These are phyloP conservation scores for Formica selysi DNA, from an alignment of 1,140 invertebrate species.

Conservation along the genomic window DNA sequence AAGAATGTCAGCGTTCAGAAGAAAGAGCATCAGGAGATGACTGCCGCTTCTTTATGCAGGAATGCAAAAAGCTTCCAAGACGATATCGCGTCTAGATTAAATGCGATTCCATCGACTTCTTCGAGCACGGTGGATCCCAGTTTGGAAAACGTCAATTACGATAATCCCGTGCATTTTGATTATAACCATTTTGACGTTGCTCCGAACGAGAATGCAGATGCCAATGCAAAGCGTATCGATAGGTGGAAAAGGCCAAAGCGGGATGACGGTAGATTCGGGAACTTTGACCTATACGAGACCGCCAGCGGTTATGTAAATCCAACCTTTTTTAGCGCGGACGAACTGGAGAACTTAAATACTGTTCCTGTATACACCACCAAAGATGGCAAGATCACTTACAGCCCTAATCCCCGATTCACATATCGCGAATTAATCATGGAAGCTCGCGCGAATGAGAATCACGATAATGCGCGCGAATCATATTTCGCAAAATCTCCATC, in stretches of 20 bases:
- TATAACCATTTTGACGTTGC: constrained; percentile 26
- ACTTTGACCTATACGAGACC: constrained; percentile 62
- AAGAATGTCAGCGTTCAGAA: constrained; percentile 63
- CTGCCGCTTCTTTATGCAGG: neutral
- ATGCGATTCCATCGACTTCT: constrained; percentile 12
- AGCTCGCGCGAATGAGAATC: constrained; percentile 72
- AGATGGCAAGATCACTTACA: constrained; percentile 85
- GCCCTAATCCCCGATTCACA: constrained; percentile 83
- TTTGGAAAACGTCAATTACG: constrained; percentile 6
- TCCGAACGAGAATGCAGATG: constrained; percentile 37
- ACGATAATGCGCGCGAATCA: constrained; percentile 32
- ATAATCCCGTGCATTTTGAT: constrained; percentile 4
- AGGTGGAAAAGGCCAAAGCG: constrained; percentile 66
- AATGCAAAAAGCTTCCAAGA: constrained; percentile 34
- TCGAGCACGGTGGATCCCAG: constrained; percentile 11
- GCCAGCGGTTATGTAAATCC: constrained; percentile 80
- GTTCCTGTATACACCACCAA: constrained; percentile 85
- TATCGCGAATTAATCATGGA: constrained; percentile 81
- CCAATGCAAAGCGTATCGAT: constrained; percentile 18
- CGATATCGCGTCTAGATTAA: neutral
- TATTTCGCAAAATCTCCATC: constrained; percentile 49
- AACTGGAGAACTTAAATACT: constrained; percentile 80
- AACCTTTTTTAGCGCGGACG: constrained; percentile 77
- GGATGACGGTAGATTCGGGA: constrained; percentile 56
- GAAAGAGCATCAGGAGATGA: constrained; percentile 58